Percentiles rank a stretch among this genome's conserved stretches.
phyloP scores from a whole-genome alignment of 2,113 vertebrate species.

The Paratilapia polleni region DNA sequence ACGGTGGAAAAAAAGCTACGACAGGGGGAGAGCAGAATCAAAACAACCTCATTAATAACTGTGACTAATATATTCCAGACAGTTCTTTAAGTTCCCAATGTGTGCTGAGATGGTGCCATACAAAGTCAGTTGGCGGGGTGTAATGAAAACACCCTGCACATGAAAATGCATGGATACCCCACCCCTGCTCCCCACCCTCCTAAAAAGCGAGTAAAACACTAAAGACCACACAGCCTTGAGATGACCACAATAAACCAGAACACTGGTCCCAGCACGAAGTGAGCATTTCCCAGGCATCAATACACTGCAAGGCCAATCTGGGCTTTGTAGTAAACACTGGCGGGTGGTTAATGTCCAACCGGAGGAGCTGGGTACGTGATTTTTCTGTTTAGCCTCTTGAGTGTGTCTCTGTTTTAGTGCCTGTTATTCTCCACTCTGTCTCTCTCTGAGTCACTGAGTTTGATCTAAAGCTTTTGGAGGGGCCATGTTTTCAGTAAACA shows the following conservation, averaged over 20 bases:
- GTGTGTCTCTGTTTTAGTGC: constrained; percentile 6
- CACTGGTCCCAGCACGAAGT: constrained; percentile 69
- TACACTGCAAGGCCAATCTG: constrained; percentile 42
- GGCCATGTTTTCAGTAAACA: background rate
- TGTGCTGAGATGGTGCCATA: constrained; percentile 60
- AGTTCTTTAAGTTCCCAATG: constrained; percentile 60
- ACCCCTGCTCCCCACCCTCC: constrained; percentile 21
- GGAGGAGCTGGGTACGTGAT: constrained; percentile 33
- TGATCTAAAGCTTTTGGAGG: background rate
- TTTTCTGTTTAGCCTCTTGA: constrained; percentile 35
- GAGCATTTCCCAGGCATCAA: constrained; percentile 65
- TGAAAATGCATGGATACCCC: constrained; percentile 46
- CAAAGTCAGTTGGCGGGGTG: constrained; percentile 54
- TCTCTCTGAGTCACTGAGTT: constrained; percentile 15
- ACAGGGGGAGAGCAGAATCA: constrained; percentile 57
- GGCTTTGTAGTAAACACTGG: constrained; percentile 66
- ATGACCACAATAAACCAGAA: constrained; percentile 69
- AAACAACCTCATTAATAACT: constrained; percentile 75
- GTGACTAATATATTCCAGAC: constrained; percentile 79
- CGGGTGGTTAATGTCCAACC: constrained; percentile 59
- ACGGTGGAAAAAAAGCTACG: constrained; percentile 37
- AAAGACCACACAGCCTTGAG: constrained; percentile 70
- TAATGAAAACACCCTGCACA: constrained; percentile 64
- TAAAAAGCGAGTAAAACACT: constrained; percentile 51
- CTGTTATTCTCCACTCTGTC: background rate